Evolutionary conservation across 2,888 invertebrate species (phyloP), one percentile per base, ranked within the genome.

Genomic region (Pelosia muscerda): DNA sequence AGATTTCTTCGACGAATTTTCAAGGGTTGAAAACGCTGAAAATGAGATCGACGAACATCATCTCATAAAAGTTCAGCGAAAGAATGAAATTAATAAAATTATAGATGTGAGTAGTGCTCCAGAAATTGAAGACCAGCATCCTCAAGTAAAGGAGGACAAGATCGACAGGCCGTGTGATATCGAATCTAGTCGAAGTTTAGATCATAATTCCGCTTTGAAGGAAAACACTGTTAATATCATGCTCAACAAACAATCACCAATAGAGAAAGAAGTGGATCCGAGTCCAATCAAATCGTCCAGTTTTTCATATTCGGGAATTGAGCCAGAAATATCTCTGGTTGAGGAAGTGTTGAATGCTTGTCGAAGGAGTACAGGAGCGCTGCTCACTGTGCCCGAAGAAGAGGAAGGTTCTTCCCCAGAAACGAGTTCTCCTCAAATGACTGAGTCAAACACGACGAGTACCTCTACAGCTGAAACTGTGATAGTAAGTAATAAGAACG

Each of bases 401-500:
- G 96, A 96, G 83, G 96, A 96, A 81, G 93, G 95, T 60, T 95
- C 95, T 3, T 93, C 93, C 2, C 94, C 95, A 54, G 95, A 95
- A 77, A 92, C 90, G 53, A 86, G 87, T 75, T 95, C 95, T 8
- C 96, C 96, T 61, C 96, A 96, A 88, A 95, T 96, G 93, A 96
- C 96, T 88, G 96, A 96, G 90, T 96, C 96, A 19, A 93, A 96
- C 84, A 96, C 96, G 74, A 96, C 96, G 69, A 96, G 96, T 88
- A 95, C 96, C 68, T 97, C 97, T 81, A 97, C 97, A 70, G 96
- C 97, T 73, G 97, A 97, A 91, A 97, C 96, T 84, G 95, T 96
- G 87, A 96, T 96, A 88, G 95, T 96, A 92, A 96, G 96, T 91
- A 96, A 94, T 93, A 95, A 93, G 88, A 91, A 89, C 86, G 94